A percentile compares a stretch with the other conserved stretches of the same genome.
Conservation (phyloP, 2,888 invertebrate genomes). For the Dryobotodes eremita region DNA sequence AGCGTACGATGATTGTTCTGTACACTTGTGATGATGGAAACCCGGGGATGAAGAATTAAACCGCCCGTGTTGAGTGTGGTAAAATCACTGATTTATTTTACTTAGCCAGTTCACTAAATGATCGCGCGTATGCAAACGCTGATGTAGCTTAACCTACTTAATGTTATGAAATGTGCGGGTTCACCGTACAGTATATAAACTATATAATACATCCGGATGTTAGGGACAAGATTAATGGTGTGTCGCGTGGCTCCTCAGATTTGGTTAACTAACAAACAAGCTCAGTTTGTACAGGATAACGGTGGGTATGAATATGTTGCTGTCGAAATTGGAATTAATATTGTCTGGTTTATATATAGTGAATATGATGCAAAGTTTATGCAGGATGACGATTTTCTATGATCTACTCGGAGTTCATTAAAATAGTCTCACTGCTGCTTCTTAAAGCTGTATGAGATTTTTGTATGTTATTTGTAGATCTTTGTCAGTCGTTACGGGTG, state of each 20-base stretch:
- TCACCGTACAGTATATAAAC: no score
- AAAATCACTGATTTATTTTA: no score
- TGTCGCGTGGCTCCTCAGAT: conserved; percentile 49
- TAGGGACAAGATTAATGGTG: conserved; percentile 60
- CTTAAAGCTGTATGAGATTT: not conserved
- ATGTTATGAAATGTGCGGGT: no score
- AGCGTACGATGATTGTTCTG: no score
- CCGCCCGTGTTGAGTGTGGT: no score
- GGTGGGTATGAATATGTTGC: not conserved
- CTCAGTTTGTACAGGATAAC: conserved; percentile 22
- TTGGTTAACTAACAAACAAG: conserved; percentile 52
- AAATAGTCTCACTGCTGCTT: not conserved
- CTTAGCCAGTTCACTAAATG: no score
- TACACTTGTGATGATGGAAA: no score
- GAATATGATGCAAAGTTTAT: not conserved
- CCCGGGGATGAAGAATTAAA: no score
- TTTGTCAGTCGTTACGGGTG: not conserved
- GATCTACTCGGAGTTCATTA: not conserved
- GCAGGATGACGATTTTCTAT: not conserved
- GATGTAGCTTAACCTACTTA: no score
- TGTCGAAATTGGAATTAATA: conserved; percentile 2
- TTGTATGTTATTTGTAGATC: not conserved
- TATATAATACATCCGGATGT: conserved; percentile 56
- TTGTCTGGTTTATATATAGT: not conserved
- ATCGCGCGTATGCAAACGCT: no score